Evolutionary conservation across 1,140 invertebrate genomes (phyloP).

Genomic region (Vollenhovia emeryi): DNA sequence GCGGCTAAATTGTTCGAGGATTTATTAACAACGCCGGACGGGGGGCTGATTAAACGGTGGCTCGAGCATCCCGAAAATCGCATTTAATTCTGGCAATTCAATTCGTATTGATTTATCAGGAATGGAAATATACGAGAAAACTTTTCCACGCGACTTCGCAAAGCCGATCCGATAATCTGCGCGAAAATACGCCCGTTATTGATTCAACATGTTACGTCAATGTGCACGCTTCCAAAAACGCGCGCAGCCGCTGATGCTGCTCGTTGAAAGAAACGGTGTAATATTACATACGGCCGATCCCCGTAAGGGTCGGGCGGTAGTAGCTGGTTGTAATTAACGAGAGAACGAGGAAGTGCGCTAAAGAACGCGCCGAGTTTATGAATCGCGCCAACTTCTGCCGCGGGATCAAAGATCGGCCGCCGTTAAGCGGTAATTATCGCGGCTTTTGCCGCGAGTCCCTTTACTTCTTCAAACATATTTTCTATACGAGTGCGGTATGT

Average conservation of each 20-base stretch:
- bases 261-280: slow-evolving; percentile 35
- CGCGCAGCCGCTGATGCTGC: not conserved
- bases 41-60: not conserved
- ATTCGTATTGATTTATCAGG: not conserved
- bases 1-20: slow-evolving; percentile 19
- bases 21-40: slow-evolving; percentile 22
- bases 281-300: slow-evolving; percentile 19
- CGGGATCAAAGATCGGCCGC: slow-evolving; percentile 31
- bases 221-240: not conserved
- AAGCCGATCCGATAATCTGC: not conserved
- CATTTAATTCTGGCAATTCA: not conserved
- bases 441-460: not conserved
- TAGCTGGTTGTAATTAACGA: slow-evolving; percentile 71
- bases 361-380: slow-evolving; percentile 38
- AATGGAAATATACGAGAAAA: no score
- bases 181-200: not conserved
- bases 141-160: no score
- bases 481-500: not conserved
- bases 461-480: not conserved
- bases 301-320: slow-evolving; percentile 25
- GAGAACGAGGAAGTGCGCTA: slow-evolving; percentile 70
- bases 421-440: slow-evolving; percentile 1
- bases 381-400: slow-evolving; percentile 26
- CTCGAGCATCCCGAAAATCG: slow-evolving; percentile 1
- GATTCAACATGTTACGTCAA: not conserved